A percentile compares a stretch with the other conserved stretches of the same genome.
Conservation (phyloP, 2,797 vertebrate genomes). For the Propithecus perrieri region DNA sequence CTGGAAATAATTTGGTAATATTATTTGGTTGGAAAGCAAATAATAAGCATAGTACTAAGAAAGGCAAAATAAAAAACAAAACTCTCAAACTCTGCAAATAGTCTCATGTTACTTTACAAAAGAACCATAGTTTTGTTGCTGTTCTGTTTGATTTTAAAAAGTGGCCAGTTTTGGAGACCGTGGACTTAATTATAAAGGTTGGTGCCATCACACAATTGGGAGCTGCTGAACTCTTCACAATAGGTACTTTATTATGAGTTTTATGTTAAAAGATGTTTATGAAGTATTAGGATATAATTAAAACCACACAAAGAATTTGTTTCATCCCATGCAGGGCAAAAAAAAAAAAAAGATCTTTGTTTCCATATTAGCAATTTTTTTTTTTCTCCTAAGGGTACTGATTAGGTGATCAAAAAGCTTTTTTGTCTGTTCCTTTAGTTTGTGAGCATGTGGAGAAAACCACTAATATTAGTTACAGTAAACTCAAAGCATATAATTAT, state of each 20-base stretch:
- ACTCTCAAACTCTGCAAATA: constrained; percentile 72
- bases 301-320: constrained; percentile 63
- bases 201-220: constrained; percentile 77
- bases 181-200: constrained; percentile 82
- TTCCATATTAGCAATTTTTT: constrained; percentile 60
- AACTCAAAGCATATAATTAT: constrained; percentile 66
- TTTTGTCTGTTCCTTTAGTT: constrained; percentile 60
- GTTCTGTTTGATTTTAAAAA: constrained; percentile 81
- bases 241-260: constrained; percentile 67
- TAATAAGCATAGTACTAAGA: constrained; percentile 50
- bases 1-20: constrained; percentile 71
- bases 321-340: neutral
- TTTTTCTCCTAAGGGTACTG: constrained; percentile 45
- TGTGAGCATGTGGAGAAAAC: constrained; percentile 56
- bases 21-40: constrained; percentile 21
- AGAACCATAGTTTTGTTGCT: constrained; percentile 79
- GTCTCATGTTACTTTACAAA: constrained; percentile 76
- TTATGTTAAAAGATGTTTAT: constrained; percentile 69
- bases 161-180: constrained; percentile 75
- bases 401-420: constrained; percentile 68
- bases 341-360: constrained; percentile 55
- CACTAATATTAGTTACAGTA: constrained; percentile 72
- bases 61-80: constrained; percentile 11
- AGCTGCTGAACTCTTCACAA: constrained; percentile 73
- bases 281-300: constrained; percentile 75